Evolutionary conservation across 2,113 vertebrate species (phyloP), one percentile per base, ranked within the genome.

Genomic region (Gymnarchus niloticus): DNA sequence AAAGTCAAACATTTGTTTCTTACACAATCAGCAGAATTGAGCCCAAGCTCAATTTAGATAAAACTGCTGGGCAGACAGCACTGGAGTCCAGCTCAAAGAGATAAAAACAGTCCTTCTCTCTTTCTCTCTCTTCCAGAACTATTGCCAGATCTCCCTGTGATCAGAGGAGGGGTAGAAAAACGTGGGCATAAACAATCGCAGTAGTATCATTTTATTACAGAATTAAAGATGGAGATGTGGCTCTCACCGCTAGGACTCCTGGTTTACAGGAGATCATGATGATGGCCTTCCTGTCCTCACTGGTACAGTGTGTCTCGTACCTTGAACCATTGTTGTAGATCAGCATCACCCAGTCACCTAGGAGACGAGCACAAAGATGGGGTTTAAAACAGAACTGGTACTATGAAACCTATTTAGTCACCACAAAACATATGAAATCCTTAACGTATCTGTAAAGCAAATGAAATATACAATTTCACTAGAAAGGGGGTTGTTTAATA

Each of bases 261-360:
- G 88, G 93, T 88, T 94, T 93, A 90, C 98, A 99, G 78, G 95
- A 97, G 91, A 99, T 97, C 97, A 99, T 97, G 87, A 99, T 88
- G 48, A 96, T 93, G 51, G 97, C 96, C 83, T 90, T 96, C 33
- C 97, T 96, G 6, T 86, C 86, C 89, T 96, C 96, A 3, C 86
- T 76, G 28, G 88, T 90, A 87, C 98, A 99, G 92, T 97, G 96
- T 0, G 0, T 59, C 76, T 93, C 91, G 23, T 98, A 99, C 8
- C 80, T 86, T 0, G 97, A 94, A 3, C 97, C 97, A 0, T 94
- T 91, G 85, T 87, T 92, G 88, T 99, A 99, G 87, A 94, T 94
- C 78, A 99, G 91, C 94, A 98, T 93, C 91, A 99, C 96, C 97
- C 97, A 99, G 84, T 97, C 95, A 94, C 93, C 98, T 99, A 91